Conservation (phyloP, 92 coral and sea anemone genomes). For the Zoanthus sansibaricus region DNA sequence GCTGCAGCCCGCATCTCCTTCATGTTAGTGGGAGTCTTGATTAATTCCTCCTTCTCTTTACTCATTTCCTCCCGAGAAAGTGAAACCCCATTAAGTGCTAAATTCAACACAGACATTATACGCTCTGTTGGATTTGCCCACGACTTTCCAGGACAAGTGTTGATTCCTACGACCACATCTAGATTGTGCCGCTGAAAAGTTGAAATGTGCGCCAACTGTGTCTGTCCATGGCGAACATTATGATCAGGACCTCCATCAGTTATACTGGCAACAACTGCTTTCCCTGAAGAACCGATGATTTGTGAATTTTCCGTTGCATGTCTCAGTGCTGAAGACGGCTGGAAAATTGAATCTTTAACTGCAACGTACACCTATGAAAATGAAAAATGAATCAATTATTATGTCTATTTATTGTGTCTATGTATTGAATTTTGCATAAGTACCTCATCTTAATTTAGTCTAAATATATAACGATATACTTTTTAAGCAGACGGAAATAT, state of each 20-base stretch:
- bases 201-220: slow-evolving; percentile 52
- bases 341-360: slow-evolving; percentile 60
- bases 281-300: not conserved
- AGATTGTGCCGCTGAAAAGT: slow-evolving; percentile 34
- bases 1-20: slow-evolving; percentile 43
- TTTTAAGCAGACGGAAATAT: too few relatives aligned
- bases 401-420: not conserved
- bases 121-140: slow-evolving; percentile 62
- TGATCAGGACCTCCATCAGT: slow-evolving; percentile 61
- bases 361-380: slow-evolving; percentile 25
- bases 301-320: slow-evolving; percentile 56
- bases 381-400: too few relatives aligned
- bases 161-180: slow-evolving; percentile 52
- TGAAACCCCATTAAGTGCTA: slow-evolving; percentile 57
- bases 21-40: slow-evolving; percentile 48
- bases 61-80: slow-evolving; percentile 46
- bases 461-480: too few relatives aligned
- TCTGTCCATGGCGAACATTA: slow-evolving; percentile 24
- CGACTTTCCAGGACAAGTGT: slow-evolving; percentile 49
- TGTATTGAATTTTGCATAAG: too few relatives aligned
- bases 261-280: not conserved
- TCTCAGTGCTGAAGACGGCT: slow-evolving; percentile 44
- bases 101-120: slow-evolving; percentile 59
- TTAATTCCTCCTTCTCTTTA: slow-evolving; percentile 34
- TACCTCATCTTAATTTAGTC: too few relatives aligned